These are phyloP conservation scores for Agrenia bidenticulata DNA, from an alignment of 2,888 invertebrate species.

Conservation along the genomic window DNA sequence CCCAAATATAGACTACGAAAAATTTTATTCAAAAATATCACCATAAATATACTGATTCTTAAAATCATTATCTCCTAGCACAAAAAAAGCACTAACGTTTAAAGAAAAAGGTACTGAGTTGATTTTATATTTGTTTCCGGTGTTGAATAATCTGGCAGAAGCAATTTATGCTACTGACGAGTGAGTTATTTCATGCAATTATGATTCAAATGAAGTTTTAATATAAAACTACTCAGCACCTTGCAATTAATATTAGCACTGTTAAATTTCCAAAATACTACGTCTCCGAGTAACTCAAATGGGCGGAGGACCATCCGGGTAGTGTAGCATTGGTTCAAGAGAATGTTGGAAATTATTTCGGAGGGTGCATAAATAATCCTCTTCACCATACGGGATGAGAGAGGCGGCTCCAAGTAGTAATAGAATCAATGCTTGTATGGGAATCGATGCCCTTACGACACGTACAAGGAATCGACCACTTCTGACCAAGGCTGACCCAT, in stretches of 20 bases:
- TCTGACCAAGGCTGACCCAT: conserved; percentile 66
- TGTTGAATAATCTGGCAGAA: too few relatives aligned
- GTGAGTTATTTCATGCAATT: too few relatives aligned
- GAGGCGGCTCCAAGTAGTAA: conserved; percentile 85
- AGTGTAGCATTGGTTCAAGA: conserved; percentile 83
- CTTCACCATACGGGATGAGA: conserved; percentile 83
- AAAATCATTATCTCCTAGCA: too few relatives aligned
- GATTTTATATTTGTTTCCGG: too few relatives aligned
- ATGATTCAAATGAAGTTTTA: too few relatives aligned
- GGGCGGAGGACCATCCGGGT: conserved; percentile 92
- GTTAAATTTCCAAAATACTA: neutral
- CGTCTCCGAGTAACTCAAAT: conserved; percentile 59
- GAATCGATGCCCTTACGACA: conserved; percentile 86
- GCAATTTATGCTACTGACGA: too few relatives aligned
- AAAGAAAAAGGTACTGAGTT: too few relatives aligned
- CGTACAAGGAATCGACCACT: conserved; percentile 84
- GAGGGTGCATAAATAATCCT: conserved; percentile 81
- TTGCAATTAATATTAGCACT: conserved; percentile 6
- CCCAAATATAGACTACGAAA: too few relatives aligned
- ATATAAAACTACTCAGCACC: neutral
- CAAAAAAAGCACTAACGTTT: too few relatives aligned
- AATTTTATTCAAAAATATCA: too few relatives aligned
- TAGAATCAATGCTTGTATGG: conserved; percentile 91
- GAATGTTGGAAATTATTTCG: conserved; percentile 71
- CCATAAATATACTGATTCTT: too few relatives aligned